Evolutionary conservation across 2,113 vertebrate species (phyloP).

Genomic region (Rostratula benghalensis): DNA sequence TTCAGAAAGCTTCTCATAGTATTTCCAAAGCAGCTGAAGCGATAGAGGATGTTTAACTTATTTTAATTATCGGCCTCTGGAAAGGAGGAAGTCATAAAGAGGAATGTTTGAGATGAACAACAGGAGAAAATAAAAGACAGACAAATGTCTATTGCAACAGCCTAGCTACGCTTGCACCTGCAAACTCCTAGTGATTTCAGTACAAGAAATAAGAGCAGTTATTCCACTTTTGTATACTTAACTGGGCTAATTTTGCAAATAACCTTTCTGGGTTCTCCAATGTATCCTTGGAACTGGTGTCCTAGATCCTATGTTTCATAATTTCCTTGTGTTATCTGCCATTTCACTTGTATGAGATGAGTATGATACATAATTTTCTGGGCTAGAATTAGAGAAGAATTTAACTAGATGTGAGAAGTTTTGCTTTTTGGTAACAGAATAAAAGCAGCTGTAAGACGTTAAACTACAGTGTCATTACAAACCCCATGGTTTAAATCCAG

Average conservation of each 20-base stretch:
- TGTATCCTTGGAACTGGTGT: not conserved
- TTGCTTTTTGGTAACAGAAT: not conserved
- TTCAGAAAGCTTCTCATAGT: not conserved
- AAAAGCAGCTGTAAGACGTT: not conserved
- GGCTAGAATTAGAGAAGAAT: not conserved
- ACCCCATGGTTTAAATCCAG: not conserved
- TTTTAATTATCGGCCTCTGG: not conserved
- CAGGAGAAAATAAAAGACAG: not conserved
- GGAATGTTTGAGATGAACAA: not conserved
- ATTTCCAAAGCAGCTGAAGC: not conserved
- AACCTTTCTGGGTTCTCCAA: not conserved
- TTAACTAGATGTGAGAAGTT: not conserved
- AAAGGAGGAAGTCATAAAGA: not conserved
- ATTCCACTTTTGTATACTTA: not conserved
- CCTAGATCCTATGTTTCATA: not conserved
- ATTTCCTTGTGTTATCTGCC: not conserved
- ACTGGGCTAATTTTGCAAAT: not conserved
- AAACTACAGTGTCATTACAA: not conserved
- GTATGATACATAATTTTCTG: not conserved
- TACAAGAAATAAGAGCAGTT: not conserved
- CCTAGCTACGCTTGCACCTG: not conserved
- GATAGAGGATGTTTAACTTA: not conserved
- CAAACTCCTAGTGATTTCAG: not conserved
- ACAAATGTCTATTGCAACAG: not conserved
- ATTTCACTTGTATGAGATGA: not conserved